Evolutionary conservation across 2,797 vertebrate species (phyloP).

Genomic region (Acrossocheilus fasciatus): DNA sequence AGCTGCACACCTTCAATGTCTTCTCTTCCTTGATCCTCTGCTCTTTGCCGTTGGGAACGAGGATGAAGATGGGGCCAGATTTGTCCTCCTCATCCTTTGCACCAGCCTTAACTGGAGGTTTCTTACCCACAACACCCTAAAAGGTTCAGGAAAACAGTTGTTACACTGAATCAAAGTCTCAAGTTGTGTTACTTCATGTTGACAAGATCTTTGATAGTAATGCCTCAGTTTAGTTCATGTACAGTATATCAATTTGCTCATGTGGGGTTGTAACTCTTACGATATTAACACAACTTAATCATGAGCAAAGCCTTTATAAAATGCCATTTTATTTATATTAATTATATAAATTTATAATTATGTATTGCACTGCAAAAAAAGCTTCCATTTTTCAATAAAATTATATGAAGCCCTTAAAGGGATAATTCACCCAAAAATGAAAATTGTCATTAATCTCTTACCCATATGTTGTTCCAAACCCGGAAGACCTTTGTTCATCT

Average conservation of each 20-base stretch:
- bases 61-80: slow-evolving; percentile 91
- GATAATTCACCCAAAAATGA: background rate
- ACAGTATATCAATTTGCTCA: background rate
- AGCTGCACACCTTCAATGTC: slow-evolving; percentile 86
- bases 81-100: slow-evolving; percentile 93
- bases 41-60: slow-evolving; percentile 93
- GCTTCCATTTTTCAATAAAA: too few species aligned
- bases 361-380: background rate
- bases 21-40: slow-evolving; percentile 97
- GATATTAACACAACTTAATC: background rate
- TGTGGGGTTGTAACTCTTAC: background rate
- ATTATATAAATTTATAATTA: background rate
- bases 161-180: background rate
- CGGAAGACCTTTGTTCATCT: background rate
- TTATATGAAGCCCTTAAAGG: background rate
- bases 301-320: background rate
- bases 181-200: background rate
- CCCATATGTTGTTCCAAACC: background rate
- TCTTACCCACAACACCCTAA: slow-evolving; percentile 88
- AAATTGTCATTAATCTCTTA: background rate
- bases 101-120: slow-evolving; percentile 84
- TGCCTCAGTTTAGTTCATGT: background rate
- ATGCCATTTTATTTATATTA: background rate
- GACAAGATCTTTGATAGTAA: background rate
- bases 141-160: background rate